Evolutionary conservation across 2,113 vertebrate genomes (phyloP), one percentile per base, ranked within the genome.

Genomic region (Trogon surrucura): DNA sequence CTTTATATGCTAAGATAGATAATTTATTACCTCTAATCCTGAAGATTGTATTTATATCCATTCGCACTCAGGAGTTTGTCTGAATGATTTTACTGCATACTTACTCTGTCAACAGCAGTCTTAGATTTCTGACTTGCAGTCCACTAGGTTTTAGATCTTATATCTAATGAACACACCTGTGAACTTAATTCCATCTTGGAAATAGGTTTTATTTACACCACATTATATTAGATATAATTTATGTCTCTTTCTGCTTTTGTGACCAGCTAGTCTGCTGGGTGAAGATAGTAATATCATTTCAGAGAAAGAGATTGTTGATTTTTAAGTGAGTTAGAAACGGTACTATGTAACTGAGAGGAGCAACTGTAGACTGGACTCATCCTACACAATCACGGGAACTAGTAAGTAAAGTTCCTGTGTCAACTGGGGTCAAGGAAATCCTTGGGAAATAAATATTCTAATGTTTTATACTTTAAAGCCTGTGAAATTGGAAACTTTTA

Each of bases 401-500:
- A 27, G 64, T 75, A 88, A 79, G 36, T 91, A 64, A 92, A 88
- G 65, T 89, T 87, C 30, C 27, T 66, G 25, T 89, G 86, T 72
- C 84, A 84, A 16, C 27, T 54, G 19, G 30, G 56, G 73, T 70
- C 66, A 85, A 75, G 51, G 9, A 88, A 89, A 82, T 91, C 25
- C 51, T 82, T 80, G 36, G 58, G 45, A 95, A 91, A 91, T 62
- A 70, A 82, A 80, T 80, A 71, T 71, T 92, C 73, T 83, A 61
- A 64, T 80, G 70, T 73, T 89, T 89, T 54, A 88, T 82, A 91
- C 30, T 81, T 64, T 67, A 86, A 77, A 81, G 48, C 36, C 72
- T 71, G 56, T 84, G 89, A 92, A 95, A 93, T 69, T 58, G 56
- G 78, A 95, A 93, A 80, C 66, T 36, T 50, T 57, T 80, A 67